Conservation (phyloP, 2,113 vertebrate genomes). For the Oxyruncus cristatus region DNA sequence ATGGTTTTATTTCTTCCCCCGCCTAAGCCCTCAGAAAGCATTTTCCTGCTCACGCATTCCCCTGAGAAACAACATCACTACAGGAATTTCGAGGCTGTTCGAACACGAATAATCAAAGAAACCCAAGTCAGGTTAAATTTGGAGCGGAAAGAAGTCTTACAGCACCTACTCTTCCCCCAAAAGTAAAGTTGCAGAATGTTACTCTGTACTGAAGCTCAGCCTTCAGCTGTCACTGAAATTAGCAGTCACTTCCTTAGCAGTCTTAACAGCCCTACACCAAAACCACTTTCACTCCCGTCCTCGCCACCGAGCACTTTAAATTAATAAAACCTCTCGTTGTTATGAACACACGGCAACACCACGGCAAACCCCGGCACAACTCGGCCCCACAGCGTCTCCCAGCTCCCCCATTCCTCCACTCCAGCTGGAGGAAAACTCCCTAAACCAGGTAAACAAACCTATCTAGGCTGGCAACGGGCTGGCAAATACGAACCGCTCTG, state of each 20-base stretch:
- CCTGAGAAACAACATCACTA: constrained; percentile 5
- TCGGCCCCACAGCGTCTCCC: background rate
- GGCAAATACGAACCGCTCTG: background rate
- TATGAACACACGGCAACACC: constrained; percentile 12
- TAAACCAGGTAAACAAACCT: background rate
- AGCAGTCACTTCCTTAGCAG: background rate
- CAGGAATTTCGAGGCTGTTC: background rate
- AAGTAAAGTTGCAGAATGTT: constrained; percentile 14
- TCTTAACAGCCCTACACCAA: background rate
- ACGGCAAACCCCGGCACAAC: background rate
- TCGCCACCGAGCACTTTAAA: background rate
- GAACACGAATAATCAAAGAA: background rate
- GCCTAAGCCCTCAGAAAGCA: background rate
- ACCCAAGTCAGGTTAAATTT: background rate
- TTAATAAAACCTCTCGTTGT: background rate
- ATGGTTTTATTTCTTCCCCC: background rate
- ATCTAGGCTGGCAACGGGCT: background rate
- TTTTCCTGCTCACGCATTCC: constrained; percentile 31
- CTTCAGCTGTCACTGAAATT: background rate
- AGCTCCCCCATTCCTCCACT: background rate
- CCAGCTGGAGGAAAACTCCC: background rate
- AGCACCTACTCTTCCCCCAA: background rate
- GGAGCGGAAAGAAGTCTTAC: background rate
- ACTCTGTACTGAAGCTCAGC: background rate
- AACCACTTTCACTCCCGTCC: background rate